Evolutionary conservation across 2,113 vertebrate genomes (phyloP).

Genomic region (Anguilla japonica): DNA sequence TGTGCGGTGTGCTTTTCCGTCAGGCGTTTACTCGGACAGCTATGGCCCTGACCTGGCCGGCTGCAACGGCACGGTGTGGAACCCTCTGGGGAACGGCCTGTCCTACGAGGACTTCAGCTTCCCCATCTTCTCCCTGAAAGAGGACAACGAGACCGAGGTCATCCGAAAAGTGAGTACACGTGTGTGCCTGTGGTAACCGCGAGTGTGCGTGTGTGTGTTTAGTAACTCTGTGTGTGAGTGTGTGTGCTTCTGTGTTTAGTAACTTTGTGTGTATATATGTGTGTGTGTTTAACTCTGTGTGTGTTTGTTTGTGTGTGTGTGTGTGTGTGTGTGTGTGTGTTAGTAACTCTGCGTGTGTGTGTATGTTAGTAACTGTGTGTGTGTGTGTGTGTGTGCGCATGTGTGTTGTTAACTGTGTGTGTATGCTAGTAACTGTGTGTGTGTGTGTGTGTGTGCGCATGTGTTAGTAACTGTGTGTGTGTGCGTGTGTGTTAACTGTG

Average conservation of each 20-base stretch:
- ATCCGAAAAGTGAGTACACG: conserved; percentile 81
- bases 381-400: background rate
- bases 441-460: background rate
- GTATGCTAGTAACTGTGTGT: background rate
- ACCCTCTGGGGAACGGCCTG: conserved; percentile 75
- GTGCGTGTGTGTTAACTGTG: too few species aligned
- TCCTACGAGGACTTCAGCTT: conserved; percentile 89
- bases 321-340: background rate
- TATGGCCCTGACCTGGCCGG: conserved; percentile 77
- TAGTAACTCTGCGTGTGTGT: background rate
- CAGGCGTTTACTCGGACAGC: conserved; percentile 79
- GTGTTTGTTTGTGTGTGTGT: too few species aligned
- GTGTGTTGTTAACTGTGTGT: background rate
- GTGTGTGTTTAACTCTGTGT: background rate
- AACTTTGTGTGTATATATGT: background rate
- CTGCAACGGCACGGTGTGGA: conserved; percentile 79
- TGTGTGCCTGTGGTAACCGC: background rate
- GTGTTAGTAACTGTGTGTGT: too few species aligned
- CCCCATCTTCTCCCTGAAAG: conserved; percentile 87
- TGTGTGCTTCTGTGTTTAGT: background rate
- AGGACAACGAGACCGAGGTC: conserved; percentile 80
- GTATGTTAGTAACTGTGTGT: background rate
- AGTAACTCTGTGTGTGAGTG: background rate
- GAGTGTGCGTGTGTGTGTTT: background rate
- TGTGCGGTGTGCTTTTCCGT: background rate